Conservation (phyloP, 2,888 invertebrate genomes). For the Tetragnatha montana region DNA sequence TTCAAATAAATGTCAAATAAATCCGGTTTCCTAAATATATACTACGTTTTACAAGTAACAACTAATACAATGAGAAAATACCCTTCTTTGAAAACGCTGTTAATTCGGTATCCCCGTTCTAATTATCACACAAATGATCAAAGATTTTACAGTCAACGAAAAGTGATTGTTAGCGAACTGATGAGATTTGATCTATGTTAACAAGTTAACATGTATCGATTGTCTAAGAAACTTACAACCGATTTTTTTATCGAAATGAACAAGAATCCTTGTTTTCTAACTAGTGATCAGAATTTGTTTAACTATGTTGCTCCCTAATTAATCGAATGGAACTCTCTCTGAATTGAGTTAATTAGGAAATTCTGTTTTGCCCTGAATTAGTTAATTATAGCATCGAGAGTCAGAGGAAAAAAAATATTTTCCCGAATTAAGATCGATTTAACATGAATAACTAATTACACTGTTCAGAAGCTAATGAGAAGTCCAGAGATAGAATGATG, state of each 20-base stretch:
- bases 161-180: neutral
- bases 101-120: constrained; percentile 14
- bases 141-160: neutral
- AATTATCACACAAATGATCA: constrained; percentile 11
- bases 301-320: neutral
- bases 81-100: constrained; percentile 11
- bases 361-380: neutral
- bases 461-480: neutral
- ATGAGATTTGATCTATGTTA: neutral
- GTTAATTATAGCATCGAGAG: neutral
- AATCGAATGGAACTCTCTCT: neutral
- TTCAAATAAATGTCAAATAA: constrained; percentile 41
- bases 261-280: neutral
- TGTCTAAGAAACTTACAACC: neutral
- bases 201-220: neutral
- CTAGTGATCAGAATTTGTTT: neutral
- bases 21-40: constrained; percentile 7
- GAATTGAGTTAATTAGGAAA: neutral
- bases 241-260: neutral
- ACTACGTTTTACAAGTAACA: constrained; percentile 2
- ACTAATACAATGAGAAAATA: neutral
- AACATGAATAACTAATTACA: constrained; percentile 8
- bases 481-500: neutral
- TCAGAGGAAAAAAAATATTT: neutral
- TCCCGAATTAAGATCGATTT: constrained; percentile 12